A percentile compares a stretch with the other conserved stretches of the same genome.
Evolutionary conservation across 2,797 vertebrate species (phyloP).

Genomic region (Pangasius krempfi): DNA sequence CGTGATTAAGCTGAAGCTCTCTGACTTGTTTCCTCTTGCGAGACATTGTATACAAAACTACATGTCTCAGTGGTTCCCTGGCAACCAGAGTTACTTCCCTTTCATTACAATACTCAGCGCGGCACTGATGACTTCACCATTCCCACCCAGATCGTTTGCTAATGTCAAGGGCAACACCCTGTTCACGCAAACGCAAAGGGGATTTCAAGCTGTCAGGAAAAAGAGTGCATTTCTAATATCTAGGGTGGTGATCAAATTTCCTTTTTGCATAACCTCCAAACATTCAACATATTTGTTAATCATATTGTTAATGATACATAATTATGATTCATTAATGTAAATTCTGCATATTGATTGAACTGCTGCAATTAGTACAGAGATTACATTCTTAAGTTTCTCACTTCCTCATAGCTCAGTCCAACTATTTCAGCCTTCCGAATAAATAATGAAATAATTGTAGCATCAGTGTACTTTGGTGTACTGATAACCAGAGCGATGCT

Average conservation of each 20-base stretch:
- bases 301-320: neutral
- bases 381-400: neutral
- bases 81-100: constrained; percentile 45
- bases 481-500: neutral
- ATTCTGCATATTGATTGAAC: neutral
- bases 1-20: neutral
- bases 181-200: neutral
- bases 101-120: constrained; percentile 4
- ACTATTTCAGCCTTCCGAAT: neutral
- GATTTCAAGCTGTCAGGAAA: neutral
- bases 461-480: neutral
- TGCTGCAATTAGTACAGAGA: neutral
- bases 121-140: constrained; percentile 31
- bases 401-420: neutral
- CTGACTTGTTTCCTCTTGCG: constrained; percentile 22
- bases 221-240: neutral
- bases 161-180: constrained; percentile 6
- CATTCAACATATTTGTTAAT: neutral
- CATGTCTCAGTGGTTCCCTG: constrained; percentile 2
- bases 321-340: neutral
- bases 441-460: neutral
- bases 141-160: constrained; percentile 8
- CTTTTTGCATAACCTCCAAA: neutral
- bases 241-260: neutral
- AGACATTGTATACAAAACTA: constrained; percentile 2